These are phyloP conservation scores for Tenthredo amoena DNA, from an alignment of 2,888 invertebrate species.

Conservation along the genomic window DNA sequence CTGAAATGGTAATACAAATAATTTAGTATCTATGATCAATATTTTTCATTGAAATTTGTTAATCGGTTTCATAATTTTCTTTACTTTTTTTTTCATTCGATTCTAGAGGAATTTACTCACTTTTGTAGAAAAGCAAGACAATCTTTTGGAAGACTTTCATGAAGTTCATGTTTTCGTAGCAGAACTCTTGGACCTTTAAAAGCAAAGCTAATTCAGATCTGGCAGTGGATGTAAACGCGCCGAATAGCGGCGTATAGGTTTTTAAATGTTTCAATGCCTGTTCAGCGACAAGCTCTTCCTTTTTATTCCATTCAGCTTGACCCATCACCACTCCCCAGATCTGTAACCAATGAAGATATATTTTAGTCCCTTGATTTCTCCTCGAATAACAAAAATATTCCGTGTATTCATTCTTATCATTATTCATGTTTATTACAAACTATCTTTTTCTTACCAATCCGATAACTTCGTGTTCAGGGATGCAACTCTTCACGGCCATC, in stretches of 20 bases:
- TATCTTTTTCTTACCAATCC: conserved; percentile 84
- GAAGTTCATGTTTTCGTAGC: conserved; percentile 99
- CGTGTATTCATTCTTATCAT: not conserved
- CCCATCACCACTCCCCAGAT: conserved; percentile 98
- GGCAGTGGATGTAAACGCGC: conserved; percentile 91
- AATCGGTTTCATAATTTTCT: not conserved
- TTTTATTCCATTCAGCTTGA: conserved; percentile 98
- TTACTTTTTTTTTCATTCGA: not conserved
- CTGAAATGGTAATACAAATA: conserved; percentile 76
- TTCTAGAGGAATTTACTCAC: conserved; percentile 77
- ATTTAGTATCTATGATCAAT: conserved; percentile 14
- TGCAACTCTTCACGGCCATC: conserved; percentile 89
- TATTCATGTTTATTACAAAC: not conserved
- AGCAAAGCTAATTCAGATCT: conserved; percentile 94
- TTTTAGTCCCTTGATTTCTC: not conserved
- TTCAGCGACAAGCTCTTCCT: conserved; percentile 97
- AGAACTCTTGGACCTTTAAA: conserved; percentile 97
- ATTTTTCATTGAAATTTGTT: conserved; percentile 33
- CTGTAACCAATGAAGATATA: conserved; percentile 77
- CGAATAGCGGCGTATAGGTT: conserved; percentile 91
- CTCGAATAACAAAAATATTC: not conserved
- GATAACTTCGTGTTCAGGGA: conserved; percentile 95
- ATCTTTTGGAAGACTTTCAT: conserved; percentile 99
- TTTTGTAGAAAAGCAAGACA: conserved; percentile 97
- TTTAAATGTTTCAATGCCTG: conserved; percentile 96